phyloP scores from a whole-genome alignment of 92 coral and sea anemone species.

The Montipora capitata region DNA sequence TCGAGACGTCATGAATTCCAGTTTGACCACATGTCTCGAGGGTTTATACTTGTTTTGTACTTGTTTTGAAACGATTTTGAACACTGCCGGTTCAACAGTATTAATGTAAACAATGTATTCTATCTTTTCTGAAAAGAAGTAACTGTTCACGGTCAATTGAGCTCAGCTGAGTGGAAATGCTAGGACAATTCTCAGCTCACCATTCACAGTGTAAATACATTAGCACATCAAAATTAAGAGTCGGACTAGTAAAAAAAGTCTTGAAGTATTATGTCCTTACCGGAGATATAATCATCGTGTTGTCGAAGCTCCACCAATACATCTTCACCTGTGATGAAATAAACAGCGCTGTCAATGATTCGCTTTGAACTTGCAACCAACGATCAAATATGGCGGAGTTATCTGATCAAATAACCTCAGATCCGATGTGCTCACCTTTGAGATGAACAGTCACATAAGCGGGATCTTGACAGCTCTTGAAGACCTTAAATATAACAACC shows the following conservation, averaged over 20 bases:
- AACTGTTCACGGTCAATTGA: background rate
- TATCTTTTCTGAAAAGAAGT: background rate
- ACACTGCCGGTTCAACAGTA: background rate
- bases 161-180: background rate
- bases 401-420: conserved; percentile 17
- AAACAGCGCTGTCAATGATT: conserved; percentile 17
- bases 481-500: conserved; percentile 74
- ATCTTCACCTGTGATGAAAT: conserved; percentile 85
- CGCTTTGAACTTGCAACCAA: background rate
- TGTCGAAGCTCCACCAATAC: conserved; percentile 91
- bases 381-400: conserved; percentile 64
- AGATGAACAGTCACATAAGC: conserved; percentile 97
- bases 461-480: conserved; percentile 98
- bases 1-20: too few relatives aligned
- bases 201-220: background rate
- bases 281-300: conserved; percentile 97
- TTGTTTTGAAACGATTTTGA: background rate
- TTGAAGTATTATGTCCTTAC: conserved; percentile 40
- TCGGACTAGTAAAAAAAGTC: background rate
- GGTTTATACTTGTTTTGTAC: too few relatives aligned
- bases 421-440: conserved; percentile 81
- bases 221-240: background rate
- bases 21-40: too few relatives aligned
- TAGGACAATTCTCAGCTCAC: background rate
- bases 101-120: background rate